Percentiles rank a stretch among this genome's conserved stretches.
Conservation (phyloP, 2,888 invertebrate genomes). For the Lasioglossum pauxillum region DNA sequence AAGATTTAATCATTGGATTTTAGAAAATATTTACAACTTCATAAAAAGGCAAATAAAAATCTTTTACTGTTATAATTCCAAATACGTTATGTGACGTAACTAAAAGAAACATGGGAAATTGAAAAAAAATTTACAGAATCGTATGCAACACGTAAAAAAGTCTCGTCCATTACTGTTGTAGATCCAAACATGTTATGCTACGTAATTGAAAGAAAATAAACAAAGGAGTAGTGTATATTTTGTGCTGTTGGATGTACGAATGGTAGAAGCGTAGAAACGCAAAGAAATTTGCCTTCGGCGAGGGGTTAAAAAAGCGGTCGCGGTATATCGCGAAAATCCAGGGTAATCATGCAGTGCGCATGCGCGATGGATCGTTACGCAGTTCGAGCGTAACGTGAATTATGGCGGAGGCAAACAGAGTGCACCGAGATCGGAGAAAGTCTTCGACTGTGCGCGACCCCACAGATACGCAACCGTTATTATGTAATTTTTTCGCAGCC, state of each 20-base stretch:
- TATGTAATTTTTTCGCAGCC: conserved; percentile 27
- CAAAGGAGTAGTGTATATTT: too few species aligned
- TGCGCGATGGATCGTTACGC: conserved; percentile 44
- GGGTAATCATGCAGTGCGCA: conserved; percentile 33
- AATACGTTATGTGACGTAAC: too few species aligned
- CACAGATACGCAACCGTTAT: conserved; percentile 30
- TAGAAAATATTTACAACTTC: too few species aligned
- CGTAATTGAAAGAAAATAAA: too few species aligned
- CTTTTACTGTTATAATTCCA: too few species aligned
- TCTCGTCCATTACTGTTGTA: too few species aligned
- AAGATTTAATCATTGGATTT: too few species aligned
- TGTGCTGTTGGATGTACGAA: neutral
- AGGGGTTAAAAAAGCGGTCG: conserved; percentile 4
- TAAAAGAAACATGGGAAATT: too few species aligned
- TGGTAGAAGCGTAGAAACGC: neutral
- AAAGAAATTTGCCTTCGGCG: neutral
- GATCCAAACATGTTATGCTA: too few species aligned
- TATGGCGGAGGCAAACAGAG: conserved; percentile 47
- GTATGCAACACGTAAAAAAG: too few species aligned
- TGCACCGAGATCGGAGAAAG: conserved; percentile 46
- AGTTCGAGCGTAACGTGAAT: conserved; percentile 48
- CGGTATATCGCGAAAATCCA: conserved; percentile 6
- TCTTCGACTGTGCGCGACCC: conserved; percentile 18
- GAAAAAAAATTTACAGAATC: too few species aligned
- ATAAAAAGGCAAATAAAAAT: too few species aligned